These are phyloP conservation scores for Sphenodon punctatus DNA, from an alignment of 2,797 vertebrate species.

Conservation along the genomic window DNA sequence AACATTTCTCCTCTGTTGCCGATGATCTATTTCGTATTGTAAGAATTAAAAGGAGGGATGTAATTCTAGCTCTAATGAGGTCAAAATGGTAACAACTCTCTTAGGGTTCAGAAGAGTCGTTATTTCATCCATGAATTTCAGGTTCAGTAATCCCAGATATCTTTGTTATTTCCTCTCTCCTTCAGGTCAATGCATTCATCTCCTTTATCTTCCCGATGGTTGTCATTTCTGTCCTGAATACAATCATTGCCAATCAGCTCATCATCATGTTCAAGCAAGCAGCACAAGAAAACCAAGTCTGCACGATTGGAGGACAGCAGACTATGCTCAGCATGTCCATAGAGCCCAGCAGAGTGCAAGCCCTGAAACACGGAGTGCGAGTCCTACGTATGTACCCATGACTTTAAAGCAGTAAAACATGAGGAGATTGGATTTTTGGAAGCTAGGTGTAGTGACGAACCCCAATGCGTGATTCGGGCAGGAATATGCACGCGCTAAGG, in stretches of 20 bases:
- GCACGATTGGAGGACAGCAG: slow-evolving; percentile 82
- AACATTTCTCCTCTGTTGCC: not conserved
- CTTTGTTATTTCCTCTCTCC: not conserved
- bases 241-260: slow-evolving; percentile 94
- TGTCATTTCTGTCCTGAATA: slow-evolving; percentile 90
- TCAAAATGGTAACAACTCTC: too few relatives aligned
- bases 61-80: too few relatives aligned
- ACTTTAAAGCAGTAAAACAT: fast-evolving
- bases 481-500: too few relatives aligned
- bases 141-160: fast-evolving
- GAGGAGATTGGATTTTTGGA: fast-evolving
- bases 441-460: fast-evolving
- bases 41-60: too few relatives aligned
- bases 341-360: slow-evolving; percentile 90
- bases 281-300: slow-evolving; percentile 86
- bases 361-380: slow-evolving; percentile 90
- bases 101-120: too few relatives aligned
- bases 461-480: fast-evolving
- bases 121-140: not conserved
- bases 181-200: slow-evolving; percentile 89
- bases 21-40: too few relatives aligned
- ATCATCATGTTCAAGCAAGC: slow-evolving; percentile 92
- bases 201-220: slow-evolving; percentile 94
- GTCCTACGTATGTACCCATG: slow-evolving; percentile 82
- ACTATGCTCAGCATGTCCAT: slow-evolving; percentile 85